phyloP scores from a whole-genome alignment of 2,888 invertebrate genomes.

The Macrophya annulata region DNA sequence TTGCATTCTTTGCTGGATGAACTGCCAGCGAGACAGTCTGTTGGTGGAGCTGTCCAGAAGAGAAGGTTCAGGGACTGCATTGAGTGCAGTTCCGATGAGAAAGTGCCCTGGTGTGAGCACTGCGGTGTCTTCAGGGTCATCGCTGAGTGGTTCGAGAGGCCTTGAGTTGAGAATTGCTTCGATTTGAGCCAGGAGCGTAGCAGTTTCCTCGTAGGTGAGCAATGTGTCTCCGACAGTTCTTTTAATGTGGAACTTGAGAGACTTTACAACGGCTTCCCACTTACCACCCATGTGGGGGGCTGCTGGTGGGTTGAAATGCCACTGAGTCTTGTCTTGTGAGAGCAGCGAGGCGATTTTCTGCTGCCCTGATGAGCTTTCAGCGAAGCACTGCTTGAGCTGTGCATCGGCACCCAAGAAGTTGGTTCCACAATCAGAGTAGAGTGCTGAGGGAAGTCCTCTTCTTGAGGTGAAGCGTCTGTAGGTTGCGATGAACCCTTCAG shows the following conservation, averaged over 20 bases:
- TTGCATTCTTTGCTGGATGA: constrained; percentile 57
- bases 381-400: constrained; percentile 32
- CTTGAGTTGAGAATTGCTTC: constrained; percentile 64
- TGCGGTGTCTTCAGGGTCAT: constrained; percentile 61
- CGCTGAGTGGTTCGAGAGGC: constrained; percentile 61
- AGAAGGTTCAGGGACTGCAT: constrained; percentile 62
- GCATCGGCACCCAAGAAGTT: constrained; percentile 37
- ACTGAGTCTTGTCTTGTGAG: neutral
- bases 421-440: constrained; percentile 31
- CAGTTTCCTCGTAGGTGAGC: constrained; percentile 64
- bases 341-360: constrained; percentile 18
- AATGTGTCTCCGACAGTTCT: constrained; percentile 58
- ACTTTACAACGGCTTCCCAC: constrained; percentile 66
- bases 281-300: constrained; percentile 65
- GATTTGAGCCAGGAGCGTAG: constrained; percentile 62
- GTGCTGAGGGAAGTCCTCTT: constrained; percentile 42
- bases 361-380: constrained; percentile 22
- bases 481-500: constrained; percentile 56
- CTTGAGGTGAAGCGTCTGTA: constrained; percentile 54
- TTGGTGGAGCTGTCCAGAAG: constrained; percentile 57
- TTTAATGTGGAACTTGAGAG: constrained; percentile 62
- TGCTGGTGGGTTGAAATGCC: constrained; percentile 39
- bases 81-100: constrained; percentile 65
- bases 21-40: constrained; percentile 61
- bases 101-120: constrained; percentile 69